phyloP scores from a whole-genome alignment of 2,888 invertebrate genomes.

The Lasioglossum pauxillum region DNA sequence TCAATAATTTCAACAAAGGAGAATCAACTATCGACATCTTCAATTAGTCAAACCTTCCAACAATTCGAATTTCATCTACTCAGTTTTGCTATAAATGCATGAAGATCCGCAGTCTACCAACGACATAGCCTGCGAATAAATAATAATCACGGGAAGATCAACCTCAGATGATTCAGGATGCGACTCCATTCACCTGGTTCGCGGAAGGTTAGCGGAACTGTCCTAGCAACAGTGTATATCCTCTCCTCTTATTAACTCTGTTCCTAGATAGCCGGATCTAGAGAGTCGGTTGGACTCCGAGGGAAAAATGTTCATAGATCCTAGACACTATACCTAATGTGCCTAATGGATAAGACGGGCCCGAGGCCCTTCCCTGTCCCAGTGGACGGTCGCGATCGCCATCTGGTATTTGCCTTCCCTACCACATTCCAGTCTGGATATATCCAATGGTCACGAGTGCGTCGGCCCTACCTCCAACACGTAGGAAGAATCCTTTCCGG shows the following conservation, averaged over 20 bases:
- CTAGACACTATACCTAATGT: constrained; percentile 2
- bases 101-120: no score
- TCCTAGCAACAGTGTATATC: background rate
- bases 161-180: background rate
- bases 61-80: no score
- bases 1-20: no score
- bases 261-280: constrained; percentile 5
- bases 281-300: background rate
- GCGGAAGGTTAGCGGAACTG: background rate
- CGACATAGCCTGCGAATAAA: background rate
- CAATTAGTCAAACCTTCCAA: no score
- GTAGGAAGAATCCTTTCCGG: constrained; percentile 68
- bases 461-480: constrained; percentile 62
- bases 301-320: background rate
- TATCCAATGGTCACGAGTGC: constrained; percentile 68
- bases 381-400: constrained; percentile 53
- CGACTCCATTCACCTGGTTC: background rate
- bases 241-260: background rate
- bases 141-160: background rate
- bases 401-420: constrained; percentile 62
- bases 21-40: no score
- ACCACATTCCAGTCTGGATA: constrained; percentile 62
- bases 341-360: constrained; percentile 5
- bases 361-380: constrained; percentile 8
- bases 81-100: no score